These are phyloP conservation scores for Brachionus koreanus DNA, from an alignment of 1,140 invertebrate species.

Conservation along the genomic window DNA sequence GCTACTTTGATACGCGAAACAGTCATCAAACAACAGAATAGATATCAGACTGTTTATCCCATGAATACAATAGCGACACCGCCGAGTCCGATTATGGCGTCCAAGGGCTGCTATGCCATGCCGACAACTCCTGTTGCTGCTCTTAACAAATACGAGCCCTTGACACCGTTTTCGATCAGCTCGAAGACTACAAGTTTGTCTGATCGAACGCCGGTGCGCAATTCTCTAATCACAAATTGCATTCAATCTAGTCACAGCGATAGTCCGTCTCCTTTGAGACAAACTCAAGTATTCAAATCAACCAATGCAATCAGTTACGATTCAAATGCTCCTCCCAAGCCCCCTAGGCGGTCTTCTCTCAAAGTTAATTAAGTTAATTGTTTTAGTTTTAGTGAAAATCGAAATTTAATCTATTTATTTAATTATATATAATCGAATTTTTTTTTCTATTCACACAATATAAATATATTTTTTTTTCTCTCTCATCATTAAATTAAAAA, in stretches of 20 bases:
- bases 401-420: not conserved
- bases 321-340: slow-evolving; percentile 31
- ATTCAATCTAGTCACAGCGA: not conserved
- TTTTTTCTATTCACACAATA: not conserved
- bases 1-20: slow-evolving; percentile 14
- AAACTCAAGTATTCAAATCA: not conserved
- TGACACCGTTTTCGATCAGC: slow-evolving; percentile 1
- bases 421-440: not conserved
- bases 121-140: not conserved
- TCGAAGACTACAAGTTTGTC: not conserved
- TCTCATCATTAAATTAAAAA: no score
- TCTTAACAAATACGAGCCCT: not conserved
- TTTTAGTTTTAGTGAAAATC: not conserved
- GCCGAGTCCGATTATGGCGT: not conserved
- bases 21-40: not conserved
- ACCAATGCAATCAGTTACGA: not conserved
- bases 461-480: no score
- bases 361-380: slow-evolving; percentile 1
- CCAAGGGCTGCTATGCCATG: not conserved
- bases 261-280: not conserved
- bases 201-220: not conserved
- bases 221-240: not conserved
- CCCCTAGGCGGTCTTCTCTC: slow-evolving; percentile 24
- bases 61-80: not conserved
- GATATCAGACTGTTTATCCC: slow-evolving; percentile 16